A percentile compares a stretch with the other conserved stretches of the same genome.
Evolutionary conservation across 1,140 invertebrate species (phyloP).

Genomic region (Paralvinella palmiformis): DNA sequence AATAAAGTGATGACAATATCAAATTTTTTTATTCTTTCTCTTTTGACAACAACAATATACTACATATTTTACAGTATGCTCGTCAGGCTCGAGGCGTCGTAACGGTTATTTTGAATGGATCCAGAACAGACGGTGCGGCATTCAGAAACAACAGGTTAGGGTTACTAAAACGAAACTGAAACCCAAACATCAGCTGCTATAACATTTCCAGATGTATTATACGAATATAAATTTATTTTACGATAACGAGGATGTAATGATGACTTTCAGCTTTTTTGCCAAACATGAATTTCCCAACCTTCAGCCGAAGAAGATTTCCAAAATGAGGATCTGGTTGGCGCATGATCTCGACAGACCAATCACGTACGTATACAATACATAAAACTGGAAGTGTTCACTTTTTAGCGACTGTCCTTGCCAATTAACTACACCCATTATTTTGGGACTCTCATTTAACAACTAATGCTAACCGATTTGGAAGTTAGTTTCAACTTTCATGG

Average conservation of each 20-base stretch:
- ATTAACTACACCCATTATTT: too few relatives aligned
- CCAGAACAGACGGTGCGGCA: neutral
- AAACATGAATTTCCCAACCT: neutral
- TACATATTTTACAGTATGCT: neutral
- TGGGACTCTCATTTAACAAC: too few relatives aligned
- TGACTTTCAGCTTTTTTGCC: neutral
- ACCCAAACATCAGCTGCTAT: too few relatives aligned
- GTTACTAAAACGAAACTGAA: too few relatives aligned
- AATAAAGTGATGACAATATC: too few relatives aligned
- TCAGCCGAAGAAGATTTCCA: neutral
- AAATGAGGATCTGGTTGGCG: neutral
- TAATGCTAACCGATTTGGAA: too few relatives aligned
- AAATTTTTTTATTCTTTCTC: neutral
- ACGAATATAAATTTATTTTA: too few relatives aligned
- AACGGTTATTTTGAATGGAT: neutral
- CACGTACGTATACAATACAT: neutral
- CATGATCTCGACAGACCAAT: neutral
- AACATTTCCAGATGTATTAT: too few relatives aligned
- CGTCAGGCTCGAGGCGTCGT: neutral
- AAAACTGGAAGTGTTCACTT: too few relatives aligned
- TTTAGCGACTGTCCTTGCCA: too few relatives aligned
- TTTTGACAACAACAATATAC: neutral
- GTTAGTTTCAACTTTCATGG: too few relatives aligned
- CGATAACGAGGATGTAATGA: too few relatives aligned
- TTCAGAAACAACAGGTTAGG: neutral